Base-by-base conservation (phyloP, 2,797 vertebrate genomes). In the Typhlichthys subterraneus region DNA sequence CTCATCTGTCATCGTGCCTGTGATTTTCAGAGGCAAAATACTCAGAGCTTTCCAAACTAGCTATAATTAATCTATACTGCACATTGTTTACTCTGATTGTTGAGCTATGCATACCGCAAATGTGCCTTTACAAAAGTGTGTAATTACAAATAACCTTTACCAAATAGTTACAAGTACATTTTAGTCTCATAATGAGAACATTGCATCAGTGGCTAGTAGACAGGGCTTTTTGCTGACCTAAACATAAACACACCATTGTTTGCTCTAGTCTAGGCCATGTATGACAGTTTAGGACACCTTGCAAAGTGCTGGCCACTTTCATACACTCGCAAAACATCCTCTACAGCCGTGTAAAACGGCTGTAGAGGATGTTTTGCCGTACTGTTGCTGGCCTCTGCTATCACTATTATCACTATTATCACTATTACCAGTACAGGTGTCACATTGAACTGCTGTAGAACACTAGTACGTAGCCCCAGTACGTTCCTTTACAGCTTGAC, bases 321-420 rank as follows among this genome's bases (percentile, higher is more conserved):
- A 42, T 9, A 42, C 38, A 8, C 9, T 42, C 10, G 1, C 15
- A 17, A 17, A 17, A 17, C 15, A 17, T 17, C 15, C 15, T 17
- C 15, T 17, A 17, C 15, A 17, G 15, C n/a, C 2, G 19, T 6
- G 49, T 33, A 63, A 81, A 63, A 69, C 59, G 15, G 23, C 23
- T 29, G 33, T 47, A 72, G 64, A 68, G 45, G 72, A 70, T 66
- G 59, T 67, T 62, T 19, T 45, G 62, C 65, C 69, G 10, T 70
- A 33, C 15, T 64, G 56, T 53, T 50, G 49, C 51, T 11, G n/a
- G 17, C 42, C 49, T 1, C 7, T 47, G 50, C 14, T 13, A 12
- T 54, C n/a, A 48, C 45, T n/a, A 42, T 54, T 12, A 23, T 23
- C 19, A 23, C 19, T 29, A 29, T 45, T 13, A n/a, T n/a, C 12